Evolutionary conservation across 1,140 invertebrate species (phyloP).

Genomic region (Tachypleus tridentatus): DNA sequence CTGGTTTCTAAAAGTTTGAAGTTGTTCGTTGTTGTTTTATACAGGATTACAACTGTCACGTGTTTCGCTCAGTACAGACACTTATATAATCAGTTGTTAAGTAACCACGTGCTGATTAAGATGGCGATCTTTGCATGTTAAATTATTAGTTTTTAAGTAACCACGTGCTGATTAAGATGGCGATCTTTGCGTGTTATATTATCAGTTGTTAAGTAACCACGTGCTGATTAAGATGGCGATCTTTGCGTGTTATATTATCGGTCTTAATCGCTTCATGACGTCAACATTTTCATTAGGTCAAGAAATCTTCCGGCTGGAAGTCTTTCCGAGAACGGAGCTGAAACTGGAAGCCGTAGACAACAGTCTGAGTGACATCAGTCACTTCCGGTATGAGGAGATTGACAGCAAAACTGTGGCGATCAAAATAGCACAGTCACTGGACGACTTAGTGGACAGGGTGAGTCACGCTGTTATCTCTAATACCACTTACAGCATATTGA

Average conservation of each 20-base stretch:
- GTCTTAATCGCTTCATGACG: no score
- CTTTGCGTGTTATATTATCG: background rate
- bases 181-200: background rate
- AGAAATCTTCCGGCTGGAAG: conserved; percentile 55
- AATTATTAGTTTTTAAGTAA: background rate
- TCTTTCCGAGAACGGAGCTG: conserved; percentile 56
- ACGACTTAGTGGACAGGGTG: conserved; percentile 63
- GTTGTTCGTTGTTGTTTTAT: no score
- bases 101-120: background rate
- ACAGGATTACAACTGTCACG: no score
- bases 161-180: background rate
- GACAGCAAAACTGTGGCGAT: conserved; percentile 60
- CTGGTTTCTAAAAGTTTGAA: no score
- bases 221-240: background rate
- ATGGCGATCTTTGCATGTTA: background rate
- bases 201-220: background rate
- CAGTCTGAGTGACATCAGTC: conserved; percentile 53
- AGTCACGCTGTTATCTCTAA: conserved; percentile 23
- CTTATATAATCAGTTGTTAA: background rate
- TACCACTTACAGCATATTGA: background rate
- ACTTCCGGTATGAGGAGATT: conserved; percentile 53
- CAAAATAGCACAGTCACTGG: conserved; percentile 55
- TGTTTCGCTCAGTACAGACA: no score
- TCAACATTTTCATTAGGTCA: conserved; percentile 43
- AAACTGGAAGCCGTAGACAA: conserved; percentile 54